Percentiles rank a stretch among this genome's conserved stretches.
These are phyloP conservation scores for Gorilla gorilla DNA, from an alignment of 2,113 vertebrate genomes.

Conservation along the genomic window DNA sequence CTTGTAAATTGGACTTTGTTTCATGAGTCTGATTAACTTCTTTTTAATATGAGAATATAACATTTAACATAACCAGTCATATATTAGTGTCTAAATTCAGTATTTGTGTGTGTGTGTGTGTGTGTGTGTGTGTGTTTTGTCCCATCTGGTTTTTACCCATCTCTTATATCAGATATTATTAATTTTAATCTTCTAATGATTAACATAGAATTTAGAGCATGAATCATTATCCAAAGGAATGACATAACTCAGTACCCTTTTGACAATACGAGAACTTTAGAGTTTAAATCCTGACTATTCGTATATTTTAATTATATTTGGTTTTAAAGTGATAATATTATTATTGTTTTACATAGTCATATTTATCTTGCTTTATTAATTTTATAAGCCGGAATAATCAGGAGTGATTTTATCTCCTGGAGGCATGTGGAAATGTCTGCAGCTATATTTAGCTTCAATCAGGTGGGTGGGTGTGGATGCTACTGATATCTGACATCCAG, in stretches of 20 bases:
- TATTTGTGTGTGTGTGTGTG: background rate
- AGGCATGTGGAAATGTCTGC: background rate
- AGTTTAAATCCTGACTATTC: background rate
- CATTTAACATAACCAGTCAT: background rate
- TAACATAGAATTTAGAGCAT: background rate
- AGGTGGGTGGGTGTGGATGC: rapidly evolving
- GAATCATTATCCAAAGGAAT: background rate
- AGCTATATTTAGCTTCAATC: background rate
- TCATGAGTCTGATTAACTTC: background rate
- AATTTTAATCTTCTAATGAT: background rate
- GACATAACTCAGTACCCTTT: background rate
- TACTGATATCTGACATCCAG: background rate
- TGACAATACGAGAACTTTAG: background rate
- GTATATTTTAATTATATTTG: background rate
- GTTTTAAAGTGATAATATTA: background rate
- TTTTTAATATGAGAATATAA: background rate
- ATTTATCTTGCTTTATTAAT: background rate
- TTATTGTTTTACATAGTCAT: background rate
- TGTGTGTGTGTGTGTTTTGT: background rate
- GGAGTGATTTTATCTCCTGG: no score
- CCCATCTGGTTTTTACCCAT: background rate
- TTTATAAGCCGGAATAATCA: background rate
- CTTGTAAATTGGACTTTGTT: background rate
- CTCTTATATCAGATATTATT: background rate
- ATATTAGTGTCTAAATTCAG: background rate